Evolutionary conservation across 2,113 vertebrate species (phyloP).

Genomic region (Felis catus): DNA sequence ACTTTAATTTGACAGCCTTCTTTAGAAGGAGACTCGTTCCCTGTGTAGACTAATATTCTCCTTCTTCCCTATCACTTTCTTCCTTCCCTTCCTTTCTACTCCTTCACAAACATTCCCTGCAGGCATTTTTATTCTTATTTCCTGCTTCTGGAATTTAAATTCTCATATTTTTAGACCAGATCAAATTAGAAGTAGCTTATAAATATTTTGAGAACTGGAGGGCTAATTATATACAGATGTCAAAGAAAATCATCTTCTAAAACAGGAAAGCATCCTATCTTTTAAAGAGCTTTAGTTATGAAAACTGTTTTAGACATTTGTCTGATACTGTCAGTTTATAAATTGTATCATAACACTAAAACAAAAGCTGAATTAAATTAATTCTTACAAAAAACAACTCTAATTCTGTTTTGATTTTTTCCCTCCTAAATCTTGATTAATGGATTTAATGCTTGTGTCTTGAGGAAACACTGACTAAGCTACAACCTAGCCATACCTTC

Average conservation of each 20-base stretch:
- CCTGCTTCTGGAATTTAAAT: not conserved
- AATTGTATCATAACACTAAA: not conserved
- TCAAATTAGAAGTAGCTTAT: not conserved
- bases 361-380: slow-evolving; percentile 73
- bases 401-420: not conserved
- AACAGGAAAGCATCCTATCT: not conserved
- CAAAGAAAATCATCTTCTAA: not conserved
- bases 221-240: not conserved
- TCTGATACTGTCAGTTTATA: slow-evolving; percentile 43
- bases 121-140: not conserved
- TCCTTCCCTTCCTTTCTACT: not conserved
- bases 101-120: not conserved
- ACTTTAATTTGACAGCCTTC: not conserved
- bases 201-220: not conserved
- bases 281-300: not conserved
- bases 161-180: not conserved
- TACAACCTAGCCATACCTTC: not conserved
- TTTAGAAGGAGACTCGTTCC: not conserved
- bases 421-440: not conserved
- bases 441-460: not conserved
- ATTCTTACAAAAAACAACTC: slow-evolving; percentile 60
- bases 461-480: not conserved
- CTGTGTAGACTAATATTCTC: not conserved
- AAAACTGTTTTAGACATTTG: slow-evolving; percentile 29
- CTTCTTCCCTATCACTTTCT: not conserved